Evolutionary conservation across 2,113 vertebrate species (phyloP).

Genomic region (Gymnorhina tibicen): DNA sequence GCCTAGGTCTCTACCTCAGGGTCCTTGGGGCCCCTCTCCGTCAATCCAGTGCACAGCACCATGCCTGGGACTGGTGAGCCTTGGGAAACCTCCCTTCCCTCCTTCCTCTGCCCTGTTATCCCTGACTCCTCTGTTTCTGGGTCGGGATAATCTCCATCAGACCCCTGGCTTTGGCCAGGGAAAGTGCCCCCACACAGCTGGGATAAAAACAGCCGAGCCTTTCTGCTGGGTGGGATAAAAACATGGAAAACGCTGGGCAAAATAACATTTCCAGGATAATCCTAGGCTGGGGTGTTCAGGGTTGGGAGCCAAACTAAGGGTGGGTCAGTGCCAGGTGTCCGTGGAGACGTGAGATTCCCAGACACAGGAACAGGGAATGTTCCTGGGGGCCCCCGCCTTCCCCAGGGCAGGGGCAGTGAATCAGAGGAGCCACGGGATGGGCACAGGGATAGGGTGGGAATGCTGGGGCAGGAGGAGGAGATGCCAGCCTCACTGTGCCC

Average conservation of each 20-base stretch:
- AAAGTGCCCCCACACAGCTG: neutral
- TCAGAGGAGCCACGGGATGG: neutral
- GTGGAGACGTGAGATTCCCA: neutral
- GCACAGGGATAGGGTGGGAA: neutral
- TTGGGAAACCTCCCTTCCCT: neutral
- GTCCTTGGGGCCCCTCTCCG: slow-evolving; percentile 86
- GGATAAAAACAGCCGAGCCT: neutral
- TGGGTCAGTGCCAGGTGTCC: neutral
- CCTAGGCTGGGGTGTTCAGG: neutral
- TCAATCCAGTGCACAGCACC: slow-evolving; percentile 76
- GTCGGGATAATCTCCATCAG: neutral
- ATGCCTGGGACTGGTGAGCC: slow-evolving; percentile 82
- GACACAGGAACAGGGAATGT: rapidly evolving
- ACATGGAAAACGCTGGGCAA: rapidly evolving
- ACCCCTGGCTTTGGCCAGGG: neutral
- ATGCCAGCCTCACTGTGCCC: neutral
- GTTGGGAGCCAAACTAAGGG: neutral
- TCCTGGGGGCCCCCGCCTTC: neutral
- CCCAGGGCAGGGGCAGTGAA: neutral
- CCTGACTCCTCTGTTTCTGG: neutral
- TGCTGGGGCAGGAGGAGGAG: neutral
- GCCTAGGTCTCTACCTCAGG: slow-evolving; percentile 84
- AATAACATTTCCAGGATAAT: neutral
- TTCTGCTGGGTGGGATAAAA: neutral
- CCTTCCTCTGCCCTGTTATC: neutral